Evolutionary conservation across 2,797 vertebrate genomes (phyloP).

Genomic region (Sebastes glaucus): DNA sequence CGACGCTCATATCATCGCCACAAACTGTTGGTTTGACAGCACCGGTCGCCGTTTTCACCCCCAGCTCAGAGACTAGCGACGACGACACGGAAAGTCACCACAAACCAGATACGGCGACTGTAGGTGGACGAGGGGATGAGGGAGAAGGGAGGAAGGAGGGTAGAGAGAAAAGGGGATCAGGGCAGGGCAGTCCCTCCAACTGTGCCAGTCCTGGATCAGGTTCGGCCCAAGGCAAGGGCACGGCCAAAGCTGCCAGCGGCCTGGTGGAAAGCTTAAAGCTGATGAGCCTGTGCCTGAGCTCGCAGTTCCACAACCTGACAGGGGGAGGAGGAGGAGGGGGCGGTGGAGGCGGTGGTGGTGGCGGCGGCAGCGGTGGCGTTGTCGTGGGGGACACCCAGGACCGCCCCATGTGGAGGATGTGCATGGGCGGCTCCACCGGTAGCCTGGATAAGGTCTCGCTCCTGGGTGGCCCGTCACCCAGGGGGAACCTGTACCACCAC

Average conservation of each 20-base stretch:
- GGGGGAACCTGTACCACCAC: slow-evolving; percentile 68
- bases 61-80: slow-evolving; percentile 91
- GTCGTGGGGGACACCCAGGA: slow-evolving; percentile 87
- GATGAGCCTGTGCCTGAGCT: slow-evolving; percentile 94
- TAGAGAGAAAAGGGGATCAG: slow-evolving; percentile 36
- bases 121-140: slow-evolving; percentile 68
- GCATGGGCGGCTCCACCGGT: slow-evolving; percentile 87
- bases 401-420: slow-evolving; percentile 96
- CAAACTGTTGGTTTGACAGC: slow-evolving; percentile 84
- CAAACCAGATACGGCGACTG: slow-evolving; percentile 73
- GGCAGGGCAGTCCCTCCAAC: slow-evolving; percentile 80
- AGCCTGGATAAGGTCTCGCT: slow-evolving; percentile 83
- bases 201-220: slow-evolving; percentile 74
- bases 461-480: slow-evolving; percentile 74
- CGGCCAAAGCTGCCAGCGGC: slow-evolving; percentile 85
- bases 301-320: slow-evolving; percentile 88
- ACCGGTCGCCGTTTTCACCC: slow-evolving; percentile 88
- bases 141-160: slow-evolving; percentile 75
- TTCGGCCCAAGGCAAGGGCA: slow-evolving; percentile 78
- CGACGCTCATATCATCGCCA: slow-evolving; percentile 53
- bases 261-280: slow-evolving; percentile 96
- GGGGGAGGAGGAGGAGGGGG: slow-evolving; percentile 67
- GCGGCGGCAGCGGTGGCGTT: slow-evolving; percentile 63
- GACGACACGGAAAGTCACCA: slow-evolving; percentile 89
- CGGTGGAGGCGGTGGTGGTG: not conserved